phyloP scores from a whole-genome alignment of 2,888 invertebrate species.

The Osmoderma eremita region DNA sequence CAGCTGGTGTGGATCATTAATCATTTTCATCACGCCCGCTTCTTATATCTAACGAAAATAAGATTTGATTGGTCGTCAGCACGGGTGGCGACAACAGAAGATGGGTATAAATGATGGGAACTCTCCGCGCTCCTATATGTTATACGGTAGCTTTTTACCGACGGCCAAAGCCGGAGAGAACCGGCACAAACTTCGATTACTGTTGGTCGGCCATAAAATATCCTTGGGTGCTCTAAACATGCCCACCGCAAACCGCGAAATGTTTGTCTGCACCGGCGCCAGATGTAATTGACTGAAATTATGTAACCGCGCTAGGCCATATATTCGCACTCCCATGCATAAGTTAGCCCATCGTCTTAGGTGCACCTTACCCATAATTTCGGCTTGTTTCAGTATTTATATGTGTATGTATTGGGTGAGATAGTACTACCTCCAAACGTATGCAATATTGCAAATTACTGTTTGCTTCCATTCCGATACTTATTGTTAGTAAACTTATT shows the following conservation, averaged over 20 bases:
- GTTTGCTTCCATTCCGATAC: too few relatives aligned
- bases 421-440: too few relatives aligned
- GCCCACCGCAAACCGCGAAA: slow-evolving; percentile 43
- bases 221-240: slow-evolving; percentile 39
- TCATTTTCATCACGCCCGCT: too few relatives aligned
- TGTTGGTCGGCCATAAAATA: slow-evolving; percentile 35
- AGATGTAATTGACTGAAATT: slow-evolving; percentile 54
- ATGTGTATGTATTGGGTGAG: too few relatives aligned
- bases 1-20: too few relatives aligned
- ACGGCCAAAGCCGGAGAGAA: background rate
- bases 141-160: slow-evolving; percentile 9
- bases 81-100: too few relatives aligned
- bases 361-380: background rate
- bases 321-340: slow-evolving; percentile 24
- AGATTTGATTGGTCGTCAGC: too few relatives aligned
- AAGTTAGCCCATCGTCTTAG: slow-evolving; percentile 11
- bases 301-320: slow-evolving; percentile 47
- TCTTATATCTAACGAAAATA: too few relatives aligned
- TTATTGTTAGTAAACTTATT: too few relatives aligned
- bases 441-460: too few relatives aligned
- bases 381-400: background rate
- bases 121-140: too few relatives aligned
- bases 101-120: too few relatives aligned
- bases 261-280: slow-evolving; percentile 45
- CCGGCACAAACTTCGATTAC: slow-evolving; percentile 37